Base-by-base conservation (phyloP, 2,113 vertebrate species). In the Melospiza georgiana region DNA sequence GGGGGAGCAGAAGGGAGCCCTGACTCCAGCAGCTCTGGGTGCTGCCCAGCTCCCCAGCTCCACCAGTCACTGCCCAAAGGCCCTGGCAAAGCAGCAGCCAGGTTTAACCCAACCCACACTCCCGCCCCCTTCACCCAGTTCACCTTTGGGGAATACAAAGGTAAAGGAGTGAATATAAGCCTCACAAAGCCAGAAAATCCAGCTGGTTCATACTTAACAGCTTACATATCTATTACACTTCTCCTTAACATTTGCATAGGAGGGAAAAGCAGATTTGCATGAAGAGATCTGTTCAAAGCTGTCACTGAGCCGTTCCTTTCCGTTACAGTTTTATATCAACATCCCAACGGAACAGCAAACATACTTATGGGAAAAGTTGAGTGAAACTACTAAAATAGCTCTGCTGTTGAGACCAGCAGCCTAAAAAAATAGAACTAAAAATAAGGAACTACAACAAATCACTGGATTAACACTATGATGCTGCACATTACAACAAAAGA, bases 341-440 rank as follows among this genome's bases (percentile, higher is more conserved):
- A 88, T 80, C 90, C 93, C 93, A 87, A 39, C 5, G 39, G 72
- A 96, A 95, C 63, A 74, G 92, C 95, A 96, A 94, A 95, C 69
- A 88, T 7, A 23, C 68, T 51, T 84, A 48, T 16, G 23, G 58
- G 58, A 68, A 87, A 92, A 88, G 88, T 88, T 93, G 44, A 73
- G 44, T 17, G 31, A 73, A 93, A 92, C 52, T 69, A 73, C 82
- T 54, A 58, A 76, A 74, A 86, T 15, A 93, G 35, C 48, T 90
- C 83, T 81, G 72, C 76, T 80, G 51, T 52, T 59, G 59, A 91
- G 58, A 83, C 10, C 37, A 84, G 65, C 3, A 85, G 33, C 14
- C 59, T 59, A 21, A 68, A 72, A 69, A 84, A 66, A 35, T 3
- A 58, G 52, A 84, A 78, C 43, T 18, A 51, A 52, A 69, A 78